Conservation (phyloP, 2,113 vertebrate species). For the Cepphus grylle region DNA sequence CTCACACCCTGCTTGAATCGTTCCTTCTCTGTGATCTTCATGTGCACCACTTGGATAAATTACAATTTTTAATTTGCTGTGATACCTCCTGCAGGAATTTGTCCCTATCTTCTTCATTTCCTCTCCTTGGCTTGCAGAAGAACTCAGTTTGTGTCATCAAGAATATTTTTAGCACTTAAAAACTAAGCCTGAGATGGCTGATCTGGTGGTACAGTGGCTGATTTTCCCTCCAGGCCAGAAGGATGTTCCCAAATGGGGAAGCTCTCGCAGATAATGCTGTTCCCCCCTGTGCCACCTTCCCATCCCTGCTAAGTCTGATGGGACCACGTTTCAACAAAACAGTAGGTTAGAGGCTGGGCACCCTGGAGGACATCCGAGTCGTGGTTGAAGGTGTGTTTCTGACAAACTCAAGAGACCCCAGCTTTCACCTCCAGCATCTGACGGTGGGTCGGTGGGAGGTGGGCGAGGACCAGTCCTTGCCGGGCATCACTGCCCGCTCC, state of each 20-base stretch:
- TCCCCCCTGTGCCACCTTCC: not conserved
- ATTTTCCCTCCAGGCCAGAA: not conserved
- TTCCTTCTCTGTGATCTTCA: not conserved
- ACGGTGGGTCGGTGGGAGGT: accelerated
- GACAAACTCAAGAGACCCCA: not conserved
- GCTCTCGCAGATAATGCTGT: not conserved
- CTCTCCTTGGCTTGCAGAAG: not conserved
- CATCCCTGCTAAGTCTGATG: not conserved
- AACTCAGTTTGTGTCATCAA: not conserved
- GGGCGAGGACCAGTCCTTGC: not conserved
- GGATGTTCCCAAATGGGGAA: not conserved
- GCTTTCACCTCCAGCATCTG: not conserved
- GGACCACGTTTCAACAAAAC: not conserved
- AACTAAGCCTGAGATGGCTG: not conserved
- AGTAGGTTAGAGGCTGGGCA: not conserved
- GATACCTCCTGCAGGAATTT: not conserved
- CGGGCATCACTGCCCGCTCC: accelerated
- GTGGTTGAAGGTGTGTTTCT: not conserved
- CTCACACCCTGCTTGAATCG: not conserved
- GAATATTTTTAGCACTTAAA: not conserved
- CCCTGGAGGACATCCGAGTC: not conserved
- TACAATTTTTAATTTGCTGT: not conserved
- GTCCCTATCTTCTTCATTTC: not conserved
- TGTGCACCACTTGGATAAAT: not conserved
- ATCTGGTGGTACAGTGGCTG: not conserved